These are phyloP conservation scores for Rhizoglyphus robini DNA, from an alignment of 1,140 invertebrate genomes.

Conservation along the genomic window DNA sequence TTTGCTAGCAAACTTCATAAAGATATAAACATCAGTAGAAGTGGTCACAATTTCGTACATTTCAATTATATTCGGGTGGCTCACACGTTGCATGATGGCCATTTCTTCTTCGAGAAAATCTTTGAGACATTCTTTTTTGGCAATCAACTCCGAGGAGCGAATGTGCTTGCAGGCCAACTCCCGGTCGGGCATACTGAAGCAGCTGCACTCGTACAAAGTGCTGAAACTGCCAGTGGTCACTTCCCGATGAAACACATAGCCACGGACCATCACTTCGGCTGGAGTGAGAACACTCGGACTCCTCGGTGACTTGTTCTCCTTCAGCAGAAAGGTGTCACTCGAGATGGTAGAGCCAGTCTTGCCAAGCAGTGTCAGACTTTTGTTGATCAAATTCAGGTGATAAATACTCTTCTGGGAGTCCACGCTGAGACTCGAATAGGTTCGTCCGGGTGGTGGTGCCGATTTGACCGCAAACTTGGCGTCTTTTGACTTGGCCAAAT, in stretches of 20 bases:
- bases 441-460: too few species aligned
- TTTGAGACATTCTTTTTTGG: neutral
- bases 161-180: slow-evolving; percentile 5
- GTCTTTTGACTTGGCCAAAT: too few species aligned
- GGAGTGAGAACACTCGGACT: neutral
- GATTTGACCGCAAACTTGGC: too few species aligned
- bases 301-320: neutral
- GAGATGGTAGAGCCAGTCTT: neutral
- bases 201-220: neutral
- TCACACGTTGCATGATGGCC: neutral
- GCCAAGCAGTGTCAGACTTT: neutral
- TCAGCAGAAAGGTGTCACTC: neutral
- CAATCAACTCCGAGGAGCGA: neutral
- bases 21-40: slow-evolving; percentile 16
- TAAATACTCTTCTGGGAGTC: neutral
- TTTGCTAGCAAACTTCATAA: slow-evolving; percentile 21
- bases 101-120: slow-evolving; percentile 2
- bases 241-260: slow-evolving; percentile 4
- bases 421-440: neutral
- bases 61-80: slow-evolving; percentile 21
- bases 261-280: neutral
- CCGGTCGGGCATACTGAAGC: neutral
- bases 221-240: neutral
- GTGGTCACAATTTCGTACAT: slow-evolving; percentile 22
- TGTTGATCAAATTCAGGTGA: neutral